A percentile compares a stretch with the other conserved stretches of the same genome.
Evolutionary conservation across 2,888 invertebrate genomes (phyloP).

Genomic region (Peribatodes rhomboidaria): DNA sequence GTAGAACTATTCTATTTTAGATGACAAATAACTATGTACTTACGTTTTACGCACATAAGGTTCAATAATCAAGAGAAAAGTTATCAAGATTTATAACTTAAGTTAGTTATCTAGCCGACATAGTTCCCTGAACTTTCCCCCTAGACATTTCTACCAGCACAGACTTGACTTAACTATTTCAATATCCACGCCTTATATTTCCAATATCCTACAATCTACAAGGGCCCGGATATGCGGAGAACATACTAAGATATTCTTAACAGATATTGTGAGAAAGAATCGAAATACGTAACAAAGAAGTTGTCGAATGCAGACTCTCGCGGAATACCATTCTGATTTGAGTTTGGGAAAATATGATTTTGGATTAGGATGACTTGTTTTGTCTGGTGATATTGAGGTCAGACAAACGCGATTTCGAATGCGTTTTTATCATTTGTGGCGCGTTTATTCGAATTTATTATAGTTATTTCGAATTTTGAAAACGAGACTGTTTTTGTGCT

Average conservation of each 20-base stretch:
- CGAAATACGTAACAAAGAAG: conserved; percentile 31
- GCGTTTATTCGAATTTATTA: no score
- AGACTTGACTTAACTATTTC: conserved; percentile 50
- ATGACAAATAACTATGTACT: not conserved
- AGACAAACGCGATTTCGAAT: no score
- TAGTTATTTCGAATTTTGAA: no score
- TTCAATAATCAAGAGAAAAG: not conserved
- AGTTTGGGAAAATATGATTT: conserved; percentile 16
- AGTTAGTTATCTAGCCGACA: conserved; percentile 13
- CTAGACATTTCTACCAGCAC: conserved; percentile 12
- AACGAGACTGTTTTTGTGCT: no score
- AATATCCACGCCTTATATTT: conserved; percentile 51
- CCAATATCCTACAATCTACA: conserved; percentile 40
- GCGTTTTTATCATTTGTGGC: no score
- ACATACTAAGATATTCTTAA: conserved; percentile 38
- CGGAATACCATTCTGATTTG: conserved; percentile 19
- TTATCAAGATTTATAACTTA: not conserved
- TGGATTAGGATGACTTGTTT: not conserved
- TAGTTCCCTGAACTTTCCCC: conserved; percentile 21
- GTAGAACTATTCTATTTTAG: not conserved
- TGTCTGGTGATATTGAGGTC: no score
- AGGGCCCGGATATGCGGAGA: conserved; percentile 25
- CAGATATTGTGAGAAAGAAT: conserved; percentile 32
- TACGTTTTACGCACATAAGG: not conserved
- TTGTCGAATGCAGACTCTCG: conserved; percentile 30